Percentiles rank a stretch among this genome's conserved stretches.
These are phyloP conservation scores for Akabosia matsudoensis DNA, from an alignment of 1,140 invertebrate species.

Conservation along the genomic window DNA sequence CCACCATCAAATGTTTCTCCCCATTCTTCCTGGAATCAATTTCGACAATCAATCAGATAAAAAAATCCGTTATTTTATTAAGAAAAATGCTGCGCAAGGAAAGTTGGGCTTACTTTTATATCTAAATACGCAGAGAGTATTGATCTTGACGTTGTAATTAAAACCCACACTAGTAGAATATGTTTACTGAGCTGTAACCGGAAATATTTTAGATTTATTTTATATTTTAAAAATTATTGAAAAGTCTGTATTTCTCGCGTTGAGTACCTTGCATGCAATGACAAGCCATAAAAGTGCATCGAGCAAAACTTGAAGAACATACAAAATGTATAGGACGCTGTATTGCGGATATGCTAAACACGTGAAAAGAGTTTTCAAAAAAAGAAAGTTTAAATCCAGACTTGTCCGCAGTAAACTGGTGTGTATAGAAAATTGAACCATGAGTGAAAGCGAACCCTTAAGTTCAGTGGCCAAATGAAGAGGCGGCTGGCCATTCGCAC, in stretches of 20 bases:
- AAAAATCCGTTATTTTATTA: not conserved
- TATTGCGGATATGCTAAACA: slow-evolving; percentile 1
- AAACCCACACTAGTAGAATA: not conserved
- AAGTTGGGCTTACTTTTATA: not conserved
- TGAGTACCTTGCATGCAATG: not conserved
- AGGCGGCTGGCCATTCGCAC: not conserved
- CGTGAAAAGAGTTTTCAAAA: no score
- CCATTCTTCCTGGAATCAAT: not conserved
- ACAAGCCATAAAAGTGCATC: slow-evolving; percentile 7
- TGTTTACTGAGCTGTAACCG: not conserved
- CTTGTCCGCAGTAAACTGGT: no score
- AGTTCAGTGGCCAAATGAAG: not conserved
- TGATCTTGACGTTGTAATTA: not conserved
- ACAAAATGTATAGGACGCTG: not conserved
- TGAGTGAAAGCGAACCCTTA: not conserved
- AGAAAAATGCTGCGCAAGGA: not conserved
- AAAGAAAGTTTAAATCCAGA: no score
- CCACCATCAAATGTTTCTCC: not conserved
- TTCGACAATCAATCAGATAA: not conserved
- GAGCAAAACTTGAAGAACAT: not conserved
- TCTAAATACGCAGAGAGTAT: not conserved
- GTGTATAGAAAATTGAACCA: no score
- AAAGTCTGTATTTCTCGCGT: not conserved
- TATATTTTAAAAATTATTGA: not conserved
- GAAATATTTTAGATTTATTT: not conserved